Percentiles rank a stretch among this genome's conserved stretches.
Evolutionary conservation across 2,113 vertebrate species (phyloP).

Genomic region (Okapia johnstoni): DNA sequence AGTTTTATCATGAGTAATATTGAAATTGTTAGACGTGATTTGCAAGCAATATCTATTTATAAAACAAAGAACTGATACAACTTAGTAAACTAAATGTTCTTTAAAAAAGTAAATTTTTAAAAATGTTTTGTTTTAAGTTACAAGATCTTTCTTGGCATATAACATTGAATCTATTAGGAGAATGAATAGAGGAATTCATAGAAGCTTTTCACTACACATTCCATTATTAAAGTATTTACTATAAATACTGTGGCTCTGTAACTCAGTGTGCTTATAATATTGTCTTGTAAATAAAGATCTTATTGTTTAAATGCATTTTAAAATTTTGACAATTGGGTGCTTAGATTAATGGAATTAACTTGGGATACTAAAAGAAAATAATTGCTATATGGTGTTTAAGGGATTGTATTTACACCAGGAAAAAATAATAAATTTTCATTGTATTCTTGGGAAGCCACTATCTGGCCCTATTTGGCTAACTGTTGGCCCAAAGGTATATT

Average conservation of each 20-base stretch:
- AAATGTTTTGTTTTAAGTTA: constrained; percentile 23
- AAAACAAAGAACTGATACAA: neutral
- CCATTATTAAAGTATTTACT: neutral
- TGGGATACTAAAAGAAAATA: constrained; percentile 15
- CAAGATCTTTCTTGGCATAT: neutral
- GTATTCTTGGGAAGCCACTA: neutral
- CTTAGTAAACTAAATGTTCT: neutral
- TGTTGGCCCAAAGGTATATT: neutral
- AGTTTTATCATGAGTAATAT: neutral
- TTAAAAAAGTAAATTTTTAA: neutral
- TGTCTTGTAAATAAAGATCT: neutral
- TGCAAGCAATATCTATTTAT: constrained; percentile 1
- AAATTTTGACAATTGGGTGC: neutral
- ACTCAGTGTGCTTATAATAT: neutral
- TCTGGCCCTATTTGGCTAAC: neutral
- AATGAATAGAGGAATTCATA: neutral
- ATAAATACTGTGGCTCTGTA: neutral
- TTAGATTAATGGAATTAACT: constrained; percentile 33
- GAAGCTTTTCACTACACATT: neutral
- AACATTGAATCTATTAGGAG: constrained; percentile 13
- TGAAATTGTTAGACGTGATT: neutral
- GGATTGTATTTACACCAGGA: neutral
- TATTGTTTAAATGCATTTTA: neutral
- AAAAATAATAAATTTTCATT: neutral
- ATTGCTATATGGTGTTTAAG: neutral